Conservation (phyloP, 2,113 vertebrate species). For the Lophius piscatorius region DNA sequence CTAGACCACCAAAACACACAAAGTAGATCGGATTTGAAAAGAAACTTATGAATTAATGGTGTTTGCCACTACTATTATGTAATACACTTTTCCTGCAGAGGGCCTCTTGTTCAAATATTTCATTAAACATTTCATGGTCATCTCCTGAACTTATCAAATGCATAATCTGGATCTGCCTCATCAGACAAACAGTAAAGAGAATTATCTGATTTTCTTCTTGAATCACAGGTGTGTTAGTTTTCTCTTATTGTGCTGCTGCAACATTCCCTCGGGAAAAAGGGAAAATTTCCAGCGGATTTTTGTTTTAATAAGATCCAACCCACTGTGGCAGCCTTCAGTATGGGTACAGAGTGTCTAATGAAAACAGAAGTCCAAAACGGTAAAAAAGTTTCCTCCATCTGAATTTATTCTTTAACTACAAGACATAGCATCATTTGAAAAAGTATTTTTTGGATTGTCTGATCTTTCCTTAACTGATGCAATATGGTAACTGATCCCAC, state of each 20-base stretch:
- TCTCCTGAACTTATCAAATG: constrained; percentile 65
- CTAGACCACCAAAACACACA: too few species aligned
- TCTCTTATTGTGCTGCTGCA: constrained; percentile 25
- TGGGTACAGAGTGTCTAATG: background rate
- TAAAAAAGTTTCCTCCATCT: constrained; percentile 14
- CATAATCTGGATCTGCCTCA: constrained; percentile 57
- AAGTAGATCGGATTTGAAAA: too few species aligned
- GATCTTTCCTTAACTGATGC: background rate
- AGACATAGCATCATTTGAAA: background rate
- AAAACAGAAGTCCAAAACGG: constrained; percentile 24
- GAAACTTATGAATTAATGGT: constrained; percentile 40
- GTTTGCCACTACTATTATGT: constrained; percentile 34
- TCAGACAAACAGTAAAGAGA: constrained; percentile 58
- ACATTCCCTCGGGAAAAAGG: constrained; percentile 49
- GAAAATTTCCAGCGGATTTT: constrained; percentile 35
- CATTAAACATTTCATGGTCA: constrained; percentile 62
- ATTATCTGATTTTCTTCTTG: constrained; percentile 43
- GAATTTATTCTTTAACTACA: background rate
- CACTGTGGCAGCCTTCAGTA: constrained; percentile 54
- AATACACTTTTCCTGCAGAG: constrained; percentile 48
- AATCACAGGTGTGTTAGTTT: constrained; percentile 26
- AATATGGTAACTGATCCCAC: constrained; percentile 27
- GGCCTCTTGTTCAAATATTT: constrained; percentile 56
- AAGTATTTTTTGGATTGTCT: too few species aligned
- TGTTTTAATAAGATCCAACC: constrained; percentile 56